Base-by-base conservation (phyloP, 2,888 invertebrate genomes). In the Aelia acuminata region DNA sequence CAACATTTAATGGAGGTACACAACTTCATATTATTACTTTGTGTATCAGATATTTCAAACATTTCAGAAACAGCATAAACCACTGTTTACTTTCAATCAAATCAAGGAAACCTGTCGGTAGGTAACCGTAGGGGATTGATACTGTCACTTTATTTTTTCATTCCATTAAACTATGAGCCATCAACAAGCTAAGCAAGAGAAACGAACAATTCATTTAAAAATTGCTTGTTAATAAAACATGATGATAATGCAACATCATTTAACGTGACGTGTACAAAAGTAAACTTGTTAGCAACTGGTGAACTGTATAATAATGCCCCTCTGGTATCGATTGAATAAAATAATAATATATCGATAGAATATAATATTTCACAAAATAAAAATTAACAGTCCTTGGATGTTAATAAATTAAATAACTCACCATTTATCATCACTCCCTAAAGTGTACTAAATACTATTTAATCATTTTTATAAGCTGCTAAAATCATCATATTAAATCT, bases 11-110 rank as follows among this genome's bases (percentile, higher is more conserved):
- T n/a, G n/a, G 11, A 86, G 20, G 31, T 10, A 86, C 43, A 31
- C 20, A 43, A n/a, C 43, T 88, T 84, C 63, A 88, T 7, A 43
- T 91, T 94, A 95, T 94, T 93, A 97, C 97, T 97, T 93, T 97
- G 97, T 48, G 95, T 95, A 91, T 97, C 97, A 90, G 96, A 95
- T 91, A 97, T 95, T 92, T 96, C 96, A 92, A 97, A 96, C 97
- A 97, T 97, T 49, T 85, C 43, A 49, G 75, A 49, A 35, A 70
- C 53, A 70, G 53, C n/a, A 43, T 70, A n/a, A 39, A 70, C 39
- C 8, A 39, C 39, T 53, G n/a, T 53, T 85, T 26, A 53, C 26
- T 85, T 15, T 18, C 0, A 85, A 53, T 49, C 80, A 39, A 47
- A n/a, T 39, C 43, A 1, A 47, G 39, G 49, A 85, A 85, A 85